A percentile compares a stretch with the other conserved stretches of the same genome.
These are phyloP conservation scores for Calcarius lapponicus DNA, from an alignment of 2,797 vertebrate genomes.

Conservation along the genomic window DNA sequence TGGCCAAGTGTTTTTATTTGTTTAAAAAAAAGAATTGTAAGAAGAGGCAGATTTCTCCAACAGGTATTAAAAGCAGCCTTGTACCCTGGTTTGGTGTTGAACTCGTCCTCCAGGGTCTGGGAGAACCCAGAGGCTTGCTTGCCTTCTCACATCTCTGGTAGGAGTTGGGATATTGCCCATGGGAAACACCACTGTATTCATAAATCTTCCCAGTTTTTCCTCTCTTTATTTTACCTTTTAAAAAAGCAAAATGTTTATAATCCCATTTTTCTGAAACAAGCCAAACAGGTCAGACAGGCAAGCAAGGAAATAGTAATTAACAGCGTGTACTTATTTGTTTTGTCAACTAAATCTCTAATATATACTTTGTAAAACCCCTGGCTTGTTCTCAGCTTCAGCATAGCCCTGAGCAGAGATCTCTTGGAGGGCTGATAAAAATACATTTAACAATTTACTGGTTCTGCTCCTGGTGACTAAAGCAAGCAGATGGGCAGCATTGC, in stretches of 20 bases:
- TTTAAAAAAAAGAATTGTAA: neutral
- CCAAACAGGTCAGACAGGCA: constrained; percentile 26
- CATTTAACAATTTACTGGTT: constrained; percentile 54
- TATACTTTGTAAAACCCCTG: constrained; percentile 33
- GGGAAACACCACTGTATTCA: neutral
- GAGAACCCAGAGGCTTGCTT: neutral
- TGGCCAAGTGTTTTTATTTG: neutral
- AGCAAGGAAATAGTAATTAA: constrained; percentile 53
- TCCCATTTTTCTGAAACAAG: constrained; percentile 42
- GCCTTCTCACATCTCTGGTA: neutral
- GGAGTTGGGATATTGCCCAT: neutral
- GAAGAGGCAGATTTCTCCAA: neutral
- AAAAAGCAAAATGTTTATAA: constrained; percentile 5
- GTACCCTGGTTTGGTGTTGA: neutral
- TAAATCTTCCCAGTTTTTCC: constrained; percentile 34
- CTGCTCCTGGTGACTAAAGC: constrained; percentile 31
- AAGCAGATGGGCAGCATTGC: constrained; percentile 45
- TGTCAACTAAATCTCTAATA: constrained; percentile 47
- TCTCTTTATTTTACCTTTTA: constrained; percentile 45
- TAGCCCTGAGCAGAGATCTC: constrained; percentile 46
- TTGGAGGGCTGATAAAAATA: constrained; percentile 52
- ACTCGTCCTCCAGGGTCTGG: neutral
- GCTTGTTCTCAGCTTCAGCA: constrained; percentile 26
- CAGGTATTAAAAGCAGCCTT: neutral
- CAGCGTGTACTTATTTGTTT: constrained; percentile 36